phyloP scores from a whole-genome alignment of 2,113 vertebrate species.

The Atherinomorus stipes region DNA sequence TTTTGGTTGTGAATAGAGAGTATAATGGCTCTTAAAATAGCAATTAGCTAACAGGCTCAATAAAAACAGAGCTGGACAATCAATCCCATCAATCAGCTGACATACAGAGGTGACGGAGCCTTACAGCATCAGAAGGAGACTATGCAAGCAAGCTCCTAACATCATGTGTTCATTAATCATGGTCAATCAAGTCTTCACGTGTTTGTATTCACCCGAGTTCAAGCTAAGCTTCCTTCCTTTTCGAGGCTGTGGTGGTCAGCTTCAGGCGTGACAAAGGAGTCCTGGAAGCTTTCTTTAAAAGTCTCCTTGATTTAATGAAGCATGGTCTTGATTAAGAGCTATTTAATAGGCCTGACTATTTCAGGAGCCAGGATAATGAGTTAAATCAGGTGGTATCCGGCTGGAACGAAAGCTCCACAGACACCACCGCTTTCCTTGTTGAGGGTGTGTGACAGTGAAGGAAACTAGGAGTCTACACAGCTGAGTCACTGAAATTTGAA shows the following conservation, averaged over 20 bases:
- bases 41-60: neutral
- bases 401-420: constrained; percentile 61
- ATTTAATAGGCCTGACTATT: constrained; percentile 75
- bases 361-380: constrained; percentile 75
- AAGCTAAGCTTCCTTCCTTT: neutral
- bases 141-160: neutral
- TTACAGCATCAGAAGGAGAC: constrained; percentile 12
- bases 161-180: constrained; percentile 6
- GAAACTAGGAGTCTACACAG: neutral
- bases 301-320: constrained; percentile 68
- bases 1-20: neutral
- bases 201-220: constrained; percentile 1
- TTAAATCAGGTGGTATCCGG: constrained; percentile 67
- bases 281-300: constrained; percentile 47
- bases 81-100: constrained; percentile 11
- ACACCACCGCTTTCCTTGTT: constrained; percentile 27
- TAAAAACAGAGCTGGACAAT: constrained; percentile 10
- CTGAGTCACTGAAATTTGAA: neutral
- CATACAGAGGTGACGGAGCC: neutral
- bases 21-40: too few species aligned
- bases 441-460: constrained; percentile 4
- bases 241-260: constrained; percentile 26
- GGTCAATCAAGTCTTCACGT: neutral
- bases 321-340: constrained; percentile 71
- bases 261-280: constrained; percentile 27